Evolutionary conservation across 2,113 vertebrate species (phyloP).

Genomic region (Mus spicilegus): DNA sequence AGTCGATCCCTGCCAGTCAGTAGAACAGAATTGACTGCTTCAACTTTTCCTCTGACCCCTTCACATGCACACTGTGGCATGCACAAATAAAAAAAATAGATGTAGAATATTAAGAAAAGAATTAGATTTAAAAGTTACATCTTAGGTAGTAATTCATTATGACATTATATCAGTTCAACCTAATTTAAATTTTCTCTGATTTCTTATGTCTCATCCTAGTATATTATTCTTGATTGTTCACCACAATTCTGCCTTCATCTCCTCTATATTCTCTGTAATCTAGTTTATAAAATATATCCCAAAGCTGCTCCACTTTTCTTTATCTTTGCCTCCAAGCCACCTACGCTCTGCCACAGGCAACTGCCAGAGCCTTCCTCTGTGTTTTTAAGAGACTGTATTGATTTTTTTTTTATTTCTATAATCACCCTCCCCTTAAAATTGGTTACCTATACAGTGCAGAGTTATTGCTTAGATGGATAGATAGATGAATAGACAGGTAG

Average conservation of each 20-base stretch:
- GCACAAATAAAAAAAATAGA: not conserved
- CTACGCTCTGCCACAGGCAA: rapidly evolving
- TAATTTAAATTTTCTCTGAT: not conserved
- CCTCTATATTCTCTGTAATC: not conserved
- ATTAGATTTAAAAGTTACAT: not conserved
- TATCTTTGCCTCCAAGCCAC: not conserved
- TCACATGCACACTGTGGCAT: not conserved
- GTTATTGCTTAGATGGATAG: not conserved
- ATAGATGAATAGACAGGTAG: not conserved
- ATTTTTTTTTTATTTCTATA: not conserved
- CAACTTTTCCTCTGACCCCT: not conserved
- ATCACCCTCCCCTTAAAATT: not conserved
- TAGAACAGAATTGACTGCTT: not conserved
- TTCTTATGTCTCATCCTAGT: not conserved
- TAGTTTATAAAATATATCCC: not conserved
- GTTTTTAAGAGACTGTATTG: not conserved
- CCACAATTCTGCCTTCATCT: not conserved
- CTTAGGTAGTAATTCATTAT: not conserved
- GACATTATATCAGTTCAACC: not conserved
- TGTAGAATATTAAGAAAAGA: not conserved
- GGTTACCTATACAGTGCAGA: not conserved
- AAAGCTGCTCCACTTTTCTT: not conserved
- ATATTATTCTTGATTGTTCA: not conserved
- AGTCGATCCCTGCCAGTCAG: not conserved
- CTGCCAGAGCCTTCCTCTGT: not conserved